Evolutionary conservation across 2,797 vertebrate genomes (phyloP).

Genomic region (Microctenopoma steveboyesi): DNA sequence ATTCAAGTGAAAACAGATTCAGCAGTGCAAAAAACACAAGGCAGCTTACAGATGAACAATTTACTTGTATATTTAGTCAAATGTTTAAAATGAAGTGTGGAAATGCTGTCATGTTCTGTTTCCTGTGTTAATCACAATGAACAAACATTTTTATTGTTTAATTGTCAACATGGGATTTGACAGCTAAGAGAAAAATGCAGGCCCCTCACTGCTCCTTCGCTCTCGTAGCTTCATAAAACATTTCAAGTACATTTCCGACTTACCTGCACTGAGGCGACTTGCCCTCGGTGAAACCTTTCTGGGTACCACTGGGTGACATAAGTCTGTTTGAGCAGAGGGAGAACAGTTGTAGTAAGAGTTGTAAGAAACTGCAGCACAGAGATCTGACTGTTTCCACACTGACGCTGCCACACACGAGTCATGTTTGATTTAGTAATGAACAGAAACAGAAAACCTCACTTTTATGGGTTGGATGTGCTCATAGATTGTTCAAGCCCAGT

Average conservation of each 20-base stretch:
- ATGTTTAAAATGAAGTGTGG: too few relatives aligned
- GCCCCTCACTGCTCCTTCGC: background rate
- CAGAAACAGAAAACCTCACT: background rate
- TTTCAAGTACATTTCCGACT: constrained; percentile 44
- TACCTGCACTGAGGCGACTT: constrained; percentile 91
- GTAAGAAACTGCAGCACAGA: constrained; percentile 77
- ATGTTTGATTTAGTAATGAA: constrained; percentile 6
- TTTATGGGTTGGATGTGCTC: background rate
- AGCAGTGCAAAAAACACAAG: constrained; percentile 10
- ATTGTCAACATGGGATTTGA: background rate
- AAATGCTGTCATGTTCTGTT: background rate
- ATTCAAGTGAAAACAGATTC: constrained; percentile 17
- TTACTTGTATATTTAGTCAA: background rate
- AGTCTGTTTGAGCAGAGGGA: constrained; percentile 83
- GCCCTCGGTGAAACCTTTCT: constrained; percentile 92
- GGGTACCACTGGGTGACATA: constrained; percentile 82
- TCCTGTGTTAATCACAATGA: background rate
- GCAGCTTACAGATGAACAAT: background rate
- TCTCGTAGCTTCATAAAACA: background rate
- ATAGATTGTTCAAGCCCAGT: background rate
- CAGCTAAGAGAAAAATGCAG: background rate
- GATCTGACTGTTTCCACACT: constrained; percentile 82
- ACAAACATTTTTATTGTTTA: background rate
- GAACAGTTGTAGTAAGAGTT: constrained; percentile 80
- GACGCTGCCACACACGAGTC: constrained; percentile 56